These are phyloP conservation scores for Burhinus bistriatus DNA, from an alignment of 2,113 vertebrate genomes.

Conservation along the genomic window DNA sequence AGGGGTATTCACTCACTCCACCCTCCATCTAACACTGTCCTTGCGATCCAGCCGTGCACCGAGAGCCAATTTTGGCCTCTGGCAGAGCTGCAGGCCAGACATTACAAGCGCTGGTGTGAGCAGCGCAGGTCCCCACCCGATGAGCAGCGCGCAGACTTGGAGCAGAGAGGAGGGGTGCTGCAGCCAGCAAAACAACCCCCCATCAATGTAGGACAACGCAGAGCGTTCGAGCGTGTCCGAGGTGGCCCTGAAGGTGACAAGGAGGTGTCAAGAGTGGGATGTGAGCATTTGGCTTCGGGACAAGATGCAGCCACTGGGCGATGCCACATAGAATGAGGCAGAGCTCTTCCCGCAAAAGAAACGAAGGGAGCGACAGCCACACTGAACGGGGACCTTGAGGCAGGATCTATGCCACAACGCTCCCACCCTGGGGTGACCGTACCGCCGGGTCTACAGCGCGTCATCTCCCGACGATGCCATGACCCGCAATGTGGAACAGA, in stretches of 20 bases:
- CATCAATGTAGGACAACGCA: neutral
- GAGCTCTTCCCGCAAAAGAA: neutral
- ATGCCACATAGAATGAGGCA: fast-evolving
- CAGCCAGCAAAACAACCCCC: neutral
- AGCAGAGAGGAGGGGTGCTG: constrained; percentile 21
- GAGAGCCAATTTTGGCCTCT: constrained; percentile 70
- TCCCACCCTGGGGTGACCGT: fast-evolving
- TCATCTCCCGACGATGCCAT: fast-evolving
- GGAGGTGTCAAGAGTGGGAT: neutral
- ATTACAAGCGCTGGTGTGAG: constrained; percentile 75
- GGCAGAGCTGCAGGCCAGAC: constrained; percentile 75
- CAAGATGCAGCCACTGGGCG: neutral
- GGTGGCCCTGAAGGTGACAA: neutral
- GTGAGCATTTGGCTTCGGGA: neutral
- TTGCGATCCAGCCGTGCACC: constrained; percentile 54
- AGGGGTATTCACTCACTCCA: constrained; percentile 73
- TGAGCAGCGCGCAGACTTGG: constrained; percentile 58
- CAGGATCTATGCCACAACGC: neutral
- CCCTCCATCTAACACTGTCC: constrained; percentile 66
- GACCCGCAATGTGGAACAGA: fast-evolving
- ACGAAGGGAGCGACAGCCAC: fast-evolving
- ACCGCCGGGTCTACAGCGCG: fast-evolving
- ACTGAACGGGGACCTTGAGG: neutral
- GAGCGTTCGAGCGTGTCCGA: neutral
- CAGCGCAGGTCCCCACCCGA: constrained; percentile 71